Evolutionary conservation across 2,113 vertebrate genomes (phyloP).

Genomic region (Scatophagus argus): DNA sequence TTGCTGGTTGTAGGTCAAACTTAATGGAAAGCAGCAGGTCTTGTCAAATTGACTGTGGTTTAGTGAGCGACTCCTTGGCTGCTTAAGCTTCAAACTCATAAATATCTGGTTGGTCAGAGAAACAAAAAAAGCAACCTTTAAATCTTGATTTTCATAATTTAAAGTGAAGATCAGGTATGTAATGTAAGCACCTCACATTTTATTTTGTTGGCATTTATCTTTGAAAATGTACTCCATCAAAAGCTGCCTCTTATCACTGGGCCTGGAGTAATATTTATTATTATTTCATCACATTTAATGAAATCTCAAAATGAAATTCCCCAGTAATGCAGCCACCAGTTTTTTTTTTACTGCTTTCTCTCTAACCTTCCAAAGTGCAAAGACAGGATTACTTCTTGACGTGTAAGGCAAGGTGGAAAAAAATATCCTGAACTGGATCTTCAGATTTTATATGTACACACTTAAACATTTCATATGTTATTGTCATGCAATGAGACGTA

Average conservation of each 20-base stretch:
- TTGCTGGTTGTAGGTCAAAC: slow-evolving; percentile 64
- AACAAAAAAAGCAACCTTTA: slow-evolving; percentile 28
- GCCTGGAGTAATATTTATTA: slow-evolving; percentile 14
- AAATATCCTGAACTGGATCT: background rate
- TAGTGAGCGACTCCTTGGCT: slow-evolving; percentile 36
- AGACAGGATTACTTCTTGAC: background rate
- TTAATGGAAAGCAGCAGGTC: slow-evolving; percentile 78
- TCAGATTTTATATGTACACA: background rate
- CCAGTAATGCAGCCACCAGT: background rate
- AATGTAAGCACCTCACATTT: slow-evolving; percentile 1
- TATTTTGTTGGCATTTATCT: slow-evolving; percentile 15
- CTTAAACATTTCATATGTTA: background rate
- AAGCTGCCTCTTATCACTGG: background rate
- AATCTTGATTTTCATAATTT: slow-evolving; percentile 33
- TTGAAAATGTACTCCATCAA: slow-evolving; percentile 7
- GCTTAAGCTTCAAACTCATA: slow-evolving; percentile 49
- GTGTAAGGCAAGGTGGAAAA: background rate
- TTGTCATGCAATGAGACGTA: background rate
- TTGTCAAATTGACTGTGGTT: slow-evolving; percentile 54
- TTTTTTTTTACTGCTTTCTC: background rate
- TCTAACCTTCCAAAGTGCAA: no score
- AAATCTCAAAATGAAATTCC: slow-evolving; percentile 43
- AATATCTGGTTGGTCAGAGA: slow-evolving; percentile 29
- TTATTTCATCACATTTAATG: slow-evolving; percentile 19
- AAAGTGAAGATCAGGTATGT: slow-evolving; percentile 10